Evolutionary conservation across 1,140 invertebrate species (phyloP), one percentile per base, ranked within the genome.

Genomic region (Zaprionus taronus): DNA sequence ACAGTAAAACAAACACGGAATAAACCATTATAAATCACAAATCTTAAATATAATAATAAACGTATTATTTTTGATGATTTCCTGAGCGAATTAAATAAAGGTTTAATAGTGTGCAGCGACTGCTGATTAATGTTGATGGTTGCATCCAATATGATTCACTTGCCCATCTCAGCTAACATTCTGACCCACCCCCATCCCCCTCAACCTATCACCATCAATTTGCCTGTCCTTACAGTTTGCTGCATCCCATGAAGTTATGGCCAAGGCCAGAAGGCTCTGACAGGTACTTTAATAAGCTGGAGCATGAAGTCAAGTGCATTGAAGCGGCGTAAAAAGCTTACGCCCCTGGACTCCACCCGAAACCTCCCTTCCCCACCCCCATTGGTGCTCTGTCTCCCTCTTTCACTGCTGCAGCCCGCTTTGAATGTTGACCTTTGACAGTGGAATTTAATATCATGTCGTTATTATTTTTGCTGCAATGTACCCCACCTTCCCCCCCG

Each of bases 401-500:
- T n/a, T 6, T 4, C n/a, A 12, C 41, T 56, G 36, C 34, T 44
- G n/a, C 22, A 47, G 56, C 65, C 66, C 41, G n/a, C n/a, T 44
- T 47, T 47, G 41, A 17, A 47, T 47, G n/a, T 47, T 72, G 69
- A 77, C 69, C 74, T 67, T 72, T 72, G 49, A 38, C 47, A 26
- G 38, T n/a, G 71, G 75, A 77, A 77, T 77, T 77, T 77, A 77
- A 77, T 77, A 77, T 68, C 51, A 31, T 57, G 17, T 73, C n/a
- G 38, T 62, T 41, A 24, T 60, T 41, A 67, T 60, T 69, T 49
- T 17, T 57, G 57, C 11, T 63, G 34, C 34, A 26, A 22, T 55
- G 57, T 20, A 22, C 51, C 31, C 38, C 38, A 47, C n/a, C n/a
- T 17, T 4, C n/a, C 17, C n/a, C 5, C n/a, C 41, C 7, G n/a